Evolutionary conservation across 2,888 invertebrate species (phyloP).

Genomic region (Cosmorhoe ocellata): DNA sequence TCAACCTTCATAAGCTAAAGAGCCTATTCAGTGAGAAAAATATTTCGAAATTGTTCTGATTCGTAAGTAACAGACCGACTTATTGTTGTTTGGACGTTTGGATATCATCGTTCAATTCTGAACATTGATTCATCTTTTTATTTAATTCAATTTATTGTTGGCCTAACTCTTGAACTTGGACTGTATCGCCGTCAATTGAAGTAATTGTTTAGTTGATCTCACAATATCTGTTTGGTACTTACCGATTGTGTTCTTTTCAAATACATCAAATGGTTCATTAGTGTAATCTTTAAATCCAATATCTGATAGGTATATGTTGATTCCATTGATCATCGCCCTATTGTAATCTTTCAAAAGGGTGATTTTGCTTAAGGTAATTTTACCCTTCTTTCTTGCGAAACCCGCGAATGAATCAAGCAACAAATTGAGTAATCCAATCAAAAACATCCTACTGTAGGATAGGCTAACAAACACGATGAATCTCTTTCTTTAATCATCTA

Average conservation of each 20-base stretch:
- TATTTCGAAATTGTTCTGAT: slow-evolving; percentile 32
- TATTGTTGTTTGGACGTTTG: slow-evolving; percentile 37
- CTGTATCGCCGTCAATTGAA: slow-evolving; percentile 12
- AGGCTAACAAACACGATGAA: no score
- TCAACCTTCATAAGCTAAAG: slow-evolving; percentile 9
- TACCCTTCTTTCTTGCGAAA: no score
- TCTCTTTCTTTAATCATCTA: no score
- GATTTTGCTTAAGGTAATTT: no score
- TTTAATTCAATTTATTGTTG: slow-evolving; percentile 36
- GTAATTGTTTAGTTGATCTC: slow-evolving; percentile 2
- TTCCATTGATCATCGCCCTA: no score
- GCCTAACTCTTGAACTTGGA: slow-evolving; percentile 33
- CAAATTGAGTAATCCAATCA: no score
- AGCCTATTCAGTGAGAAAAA: slow-evolving; percentile 23
- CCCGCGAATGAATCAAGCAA: no score
- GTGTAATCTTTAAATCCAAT: not conserved
- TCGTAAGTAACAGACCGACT: slow-evolving; percentile 39
- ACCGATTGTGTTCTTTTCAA: slow-evolving; percentile 10
- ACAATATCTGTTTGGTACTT: not conserved
- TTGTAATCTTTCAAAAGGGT: no score
- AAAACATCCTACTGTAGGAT: no score
- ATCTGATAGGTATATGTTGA: no score
- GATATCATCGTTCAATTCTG: slow-evolving; percentile 23
- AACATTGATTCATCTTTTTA: slow-evolving; percentile 13
- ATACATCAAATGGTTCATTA: slow-evolving; percentile 2